Percentiles rank a stretch among this genome's conserved stretches.
Conservation (phyloP, 2,888 invertebrate species). For the Autographa gamma region DNA sequence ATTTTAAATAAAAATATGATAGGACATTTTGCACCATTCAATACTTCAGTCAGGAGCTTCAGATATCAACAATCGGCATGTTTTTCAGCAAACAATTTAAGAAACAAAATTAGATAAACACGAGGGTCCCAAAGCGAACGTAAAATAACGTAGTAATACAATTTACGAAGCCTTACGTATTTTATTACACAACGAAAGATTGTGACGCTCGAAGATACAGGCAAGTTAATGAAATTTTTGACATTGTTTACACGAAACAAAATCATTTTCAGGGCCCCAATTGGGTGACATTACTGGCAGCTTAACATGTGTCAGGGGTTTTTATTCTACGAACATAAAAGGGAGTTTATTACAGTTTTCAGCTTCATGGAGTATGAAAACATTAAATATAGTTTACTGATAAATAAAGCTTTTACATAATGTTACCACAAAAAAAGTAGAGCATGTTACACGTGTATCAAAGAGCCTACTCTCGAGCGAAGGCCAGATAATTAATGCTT, state of each 20-base stretch:
- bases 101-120: background rate
- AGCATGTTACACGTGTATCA: background rate
- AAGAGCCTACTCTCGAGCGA: background rate
- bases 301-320: background rate
- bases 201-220: background rate
- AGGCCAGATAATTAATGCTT: too few relatives aligned
- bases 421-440: background rate
- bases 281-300: background rate
- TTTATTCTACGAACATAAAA: background rate
- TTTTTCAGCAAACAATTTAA: background rate
- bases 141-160: background rate
- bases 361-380: background rate
- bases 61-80: background rate
- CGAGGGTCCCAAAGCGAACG: background rate
- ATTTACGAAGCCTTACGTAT: slow-evolving; percentile 2
- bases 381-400: background rate
- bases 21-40: background rate
- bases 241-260: background rate
- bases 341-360: background rate
- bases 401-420: too few relatives aligned
- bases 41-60: background rate
- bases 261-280: background rate
- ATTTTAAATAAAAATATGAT: too few relatives aligned
- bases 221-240: slow-evolving; percentile 4
- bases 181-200: slow-evolving; percentile 1